Base-by-base conservation (phyloP, 2,888 invertebrate genomes). In the Machimus atricapillus region DNA sequence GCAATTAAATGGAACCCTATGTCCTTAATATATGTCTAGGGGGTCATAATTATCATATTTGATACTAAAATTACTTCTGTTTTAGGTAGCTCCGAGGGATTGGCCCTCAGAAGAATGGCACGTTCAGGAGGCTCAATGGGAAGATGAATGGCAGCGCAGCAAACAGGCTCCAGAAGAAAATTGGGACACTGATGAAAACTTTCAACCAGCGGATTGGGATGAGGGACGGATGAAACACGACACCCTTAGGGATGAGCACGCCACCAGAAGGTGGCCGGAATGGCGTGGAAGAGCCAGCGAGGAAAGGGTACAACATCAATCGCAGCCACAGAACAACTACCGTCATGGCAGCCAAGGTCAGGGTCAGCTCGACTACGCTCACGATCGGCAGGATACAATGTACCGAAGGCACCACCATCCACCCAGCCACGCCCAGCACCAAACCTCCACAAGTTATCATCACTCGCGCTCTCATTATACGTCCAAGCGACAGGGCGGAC, bases 401-500 rank as follows among this genome's bases (percentile, higher is more conserved):
- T 91, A 90, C 73, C 88, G 91, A 8, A 90, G 90, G 4, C 92
- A 91, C 88, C 92, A 91, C 5, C 90, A 82, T 16, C n/a, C 76
- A 3, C 77, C 83, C 1, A 37, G 58, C 2, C 87, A 83, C 66
- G 31, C 83, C 5, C 86, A 66, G 7, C 86, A 82, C 19, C 86
- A 86, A 16, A 43, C 7, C 34, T 34, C 79, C 0, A 46, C 87
- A 16, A 73, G 19, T 14, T 88, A 87, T 40, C 87, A 88, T 52
- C 89, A 89, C 40, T 88, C 89, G n/a, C 89, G 90, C 5, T 90
- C 90, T 0, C 91, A 92, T 16, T 92, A 92, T 87, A 91, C 91
- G 0, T 90, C 90, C 82, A 92, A 92, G 87, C 90, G 92, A 8
- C 90, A 90, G n/a, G 66, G 56, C 19, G 89, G 92, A 89, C 91